A percentile compares a stretch with the other conserved stretches of the same genome.
phyloP scores from a whole-genome alignment of 2,797 vertebrate species.

The Poecilia picta region DNA sequence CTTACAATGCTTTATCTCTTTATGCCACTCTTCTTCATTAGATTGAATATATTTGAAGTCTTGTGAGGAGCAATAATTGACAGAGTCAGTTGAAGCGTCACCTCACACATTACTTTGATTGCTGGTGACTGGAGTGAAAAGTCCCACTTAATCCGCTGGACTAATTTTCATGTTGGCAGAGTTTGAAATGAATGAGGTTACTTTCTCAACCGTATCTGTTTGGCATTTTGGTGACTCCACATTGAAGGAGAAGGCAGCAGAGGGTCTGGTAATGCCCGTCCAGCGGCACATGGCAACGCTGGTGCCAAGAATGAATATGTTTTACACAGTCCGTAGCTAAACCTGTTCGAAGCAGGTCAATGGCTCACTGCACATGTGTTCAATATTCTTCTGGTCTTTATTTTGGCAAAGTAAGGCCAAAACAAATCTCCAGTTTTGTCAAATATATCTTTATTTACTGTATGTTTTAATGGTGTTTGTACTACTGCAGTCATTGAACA shows the following conservation, averaged over 20 bases:
- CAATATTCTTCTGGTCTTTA: conserved; percentile 13
- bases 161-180: conserved; percentile 38
- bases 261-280: conserved; percentile 26
- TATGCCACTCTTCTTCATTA: conserved; percentile 46
- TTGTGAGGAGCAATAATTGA: conserved; percentile 32
- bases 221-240: conserved; percentile 31
- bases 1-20: conserved; percentile 29
- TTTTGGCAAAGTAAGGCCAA: neutral
- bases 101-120: conserved; percentile 20
- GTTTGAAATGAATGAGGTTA: conserved; percentile 30
- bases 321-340: conserved; percentile 18
- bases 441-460: neutral
- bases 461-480: neutral
- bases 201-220: conserved; percentile 35
- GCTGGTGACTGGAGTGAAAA: conserved; percentile 38
- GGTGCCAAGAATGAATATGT: conserved; percentile 29
- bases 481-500: neutral
- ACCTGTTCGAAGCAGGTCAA: conserved; percentile 15
- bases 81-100: conserved; percentile 36
- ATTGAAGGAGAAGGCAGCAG: conserved; percentile 19
- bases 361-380: conserved; percentile 1
- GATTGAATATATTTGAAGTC: conserved; percentile 29
- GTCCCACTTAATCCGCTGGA: conserved; percentile 29
- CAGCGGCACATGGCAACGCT: conserved; percentile 17
- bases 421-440: neutral